Base-by-base conservation (phyloP, 2,797 vertebrate species). In the Poecilia velifera region DNA sequence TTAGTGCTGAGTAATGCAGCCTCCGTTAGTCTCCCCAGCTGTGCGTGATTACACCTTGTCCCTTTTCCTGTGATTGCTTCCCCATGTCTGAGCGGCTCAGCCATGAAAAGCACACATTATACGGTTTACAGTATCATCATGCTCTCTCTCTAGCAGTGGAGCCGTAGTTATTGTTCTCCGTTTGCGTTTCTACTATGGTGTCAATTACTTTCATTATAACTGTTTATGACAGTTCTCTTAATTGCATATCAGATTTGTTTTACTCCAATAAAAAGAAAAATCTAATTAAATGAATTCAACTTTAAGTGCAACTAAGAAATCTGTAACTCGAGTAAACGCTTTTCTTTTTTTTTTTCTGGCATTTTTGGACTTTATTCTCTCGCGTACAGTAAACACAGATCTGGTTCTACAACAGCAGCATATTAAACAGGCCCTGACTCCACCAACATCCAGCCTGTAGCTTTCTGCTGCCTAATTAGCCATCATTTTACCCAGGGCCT, bases 1-100 rank as follows among this genome's bases (percentile, higher is more conserved):
- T 95, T 93, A 94, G 91, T 83, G 89, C 81, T 85, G 89, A 88
- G 87, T 94, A 95, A 92, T 88, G 89, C 90, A 79, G 84, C 86
- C 89, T 93, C 80, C 82, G 79, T 66, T 79, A 82, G 88, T 89
- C 92, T 90, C 79, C 82, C 89, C 95, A 95, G 94, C 94, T 96
- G 95, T 64, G 85, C 85, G 85, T 93, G 90, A 95, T 95, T 95
- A 94, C 81, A 86, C 75, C 84, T 74, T 84, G 77, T 83, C 87
- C 46, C 36, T 77, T 82, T 83, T 68, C 64, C 73, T 84, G 81
- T 94, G 91, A 94, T 94, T 93, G 89, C 87, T 96, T 94, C 91
- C 92, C 90, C 28, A 82, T 93, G 92, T 87, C 86, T 73, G 87
- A 80, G 84, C 90, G 90, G 91, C 91, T 94, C 93, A 93, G 88